Evolutionary conservation across 2,113 vertebrate species (phyloP).

Genomic region (Brevimyrus niger): DNA sequence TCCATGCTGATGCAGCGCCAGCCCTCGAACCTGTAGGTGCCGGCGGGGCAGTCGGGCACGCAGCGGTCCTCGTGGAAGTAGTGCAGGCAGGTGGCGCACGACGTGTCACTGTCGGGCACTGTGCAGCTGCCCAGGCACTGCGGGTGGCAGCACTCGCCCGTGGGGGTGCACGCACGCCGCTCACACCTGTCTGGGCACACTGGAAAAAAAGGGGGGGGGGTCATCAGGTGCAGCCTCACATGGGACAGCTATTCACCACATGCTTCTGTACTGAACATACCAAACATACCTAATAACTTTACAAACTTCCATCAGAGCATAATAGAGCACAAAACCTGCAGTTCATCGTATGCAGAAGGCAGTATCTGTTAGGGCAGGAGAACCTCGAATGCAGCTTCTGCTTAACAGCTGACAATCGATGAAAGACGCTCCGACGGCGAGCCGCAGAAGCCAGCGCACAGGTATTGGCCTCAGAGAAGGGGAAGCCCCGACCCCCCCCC

Average conservation of each 20-base stretch:
- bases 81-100: constrained; percentile 85
- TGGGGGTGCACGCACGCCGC: constrained; percentile 70
- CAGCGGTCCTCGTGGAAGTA: constrained; percentile 80
- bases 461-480: not conserved
- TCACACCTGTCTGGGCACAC: constrained; percentile 81
- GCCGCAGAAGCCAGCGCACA: not conserved
- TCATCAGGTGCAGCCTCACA: not conserved
- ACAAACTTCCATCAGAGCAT: not conserved
- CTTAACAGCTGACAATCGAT: not conserved
- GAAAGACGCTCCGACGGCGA: not conserved
- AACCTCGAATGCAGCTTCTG: not conserved
- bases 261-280: not conserved
- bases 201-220: constrained; percentile 36
- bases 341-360: not conserved
- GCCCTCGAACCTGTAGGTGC: constrained; percentile 87
- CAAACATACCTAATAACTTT: not conserved
- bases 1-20: constrained; percentile 89
- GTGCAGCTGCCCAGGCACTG: constrained; percentile 94
- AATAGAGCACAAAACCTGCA: not conserved
- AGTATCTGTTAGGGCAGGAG: not conserved
- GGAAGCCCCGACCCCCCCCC: not conserved
- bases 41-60: constrained; percentile 74
- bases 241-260: not conserved
- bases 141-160: constrained; percentile 81
- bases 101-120: constrained; percentile 58